phyloP scores from a whole-genome alignment of 2,113 vertebrate genomes.

The Neolamprologus devosi region DNA sequence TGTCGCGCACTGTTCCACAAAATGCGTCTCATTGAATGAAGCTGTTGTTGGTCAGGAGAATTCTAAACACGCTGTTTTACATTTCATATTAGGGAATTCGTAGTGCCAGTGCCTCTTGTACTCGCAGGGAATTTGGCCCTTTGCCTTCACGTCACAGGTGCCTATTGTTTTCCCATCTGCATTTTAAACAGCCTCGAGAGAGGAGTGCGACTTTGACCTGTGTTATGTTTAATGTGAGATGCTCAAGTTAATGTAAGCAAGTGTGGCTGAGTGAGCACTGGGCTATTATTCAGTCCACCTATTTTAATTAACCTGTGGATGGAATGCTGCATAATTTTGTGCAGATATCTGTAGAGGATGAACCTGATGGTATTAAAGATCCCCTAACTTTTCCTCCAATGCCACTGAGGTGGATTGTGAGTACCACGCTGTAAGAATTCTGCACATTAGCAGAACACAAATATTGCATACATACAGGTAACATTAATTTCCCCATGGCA shows the following conservation, averaged over 20 bases:
- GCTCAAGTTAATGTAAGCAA: neutral
- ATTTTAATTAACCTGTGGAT: neutral
- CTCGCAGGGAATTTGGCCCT: neutral
- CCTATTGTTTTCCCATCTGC: neutral
- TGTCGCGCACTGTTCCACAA: neutral
- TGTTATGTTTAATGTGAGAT: neutral
- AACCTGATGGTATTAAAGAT: neutral
- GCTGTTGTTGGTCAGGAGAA: neutral
- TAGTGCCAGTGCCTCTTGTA: neutral
- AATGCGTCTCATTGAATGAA: neutral
- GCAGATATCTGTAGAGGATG: neutral
- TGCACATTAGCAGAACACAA: neutral
- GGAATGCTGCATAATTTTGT: neutral
- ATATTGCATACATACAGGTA: neutral
- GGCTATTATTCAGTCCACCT: neutral
- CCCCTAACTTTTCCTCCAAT: neutral
- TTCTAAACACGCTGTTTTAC: neutral
- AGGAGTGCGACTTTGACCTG: neutral
- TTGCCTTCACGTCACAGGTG: neutral
- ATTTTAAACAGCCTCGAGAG: neutral
- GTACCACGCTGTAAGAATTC: neutral
- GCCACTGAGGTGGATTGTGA: neutral
- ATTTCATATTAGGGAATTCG: neutral
- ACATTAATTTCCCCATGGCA: neutral
- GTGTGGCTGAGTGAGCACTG: neutral